These are phyloP conservation scores for Meleagris gallopavo DNA, from an alignment of 2,113 vertebrate species.

Conservation along the genomic window DNA sequence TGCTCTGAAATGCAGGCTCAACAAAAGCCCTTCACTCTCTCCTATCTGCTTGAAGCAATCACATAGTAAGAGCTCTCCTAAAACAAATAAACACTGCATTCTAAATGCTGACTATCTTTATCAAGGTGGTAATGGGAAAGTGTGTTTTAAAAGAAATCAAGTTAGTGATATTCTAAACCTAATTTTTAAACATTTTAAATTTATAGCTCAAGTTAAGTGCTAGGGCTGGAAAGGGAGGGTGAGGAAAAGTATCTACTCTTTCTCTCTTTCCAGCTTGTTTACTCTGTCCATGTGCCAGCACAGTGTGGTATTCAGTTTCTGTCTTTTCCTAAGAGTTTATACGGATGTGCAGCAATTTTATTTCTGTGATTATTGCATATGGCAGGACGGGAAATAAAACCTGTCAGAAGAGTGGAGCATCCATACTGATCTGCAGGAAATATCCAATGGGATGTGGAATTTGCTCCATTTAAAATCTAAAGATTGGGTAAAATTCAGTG, in stretches of 20 bases:
- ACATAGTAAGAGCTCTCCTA: background rate
- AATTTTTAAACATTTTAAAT: background rate
- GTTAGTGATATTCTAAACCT: background rate
- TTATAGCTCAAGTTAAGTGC: background rate
- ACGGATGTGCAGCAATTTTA: background rate
- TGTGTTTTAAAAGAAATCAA: background rate
- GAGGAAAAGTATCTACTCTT: background rate
- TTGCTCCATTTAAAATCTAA: background rate
- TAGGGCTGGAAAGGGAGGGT: background rate
- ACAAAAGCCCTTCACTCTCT: background rate
- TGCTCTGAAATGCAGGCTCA: slow-evolving; percentile 25
- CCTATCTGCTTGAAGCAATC: slow-evolving; percentile 19
- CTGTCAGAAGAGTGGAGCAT: background rate
- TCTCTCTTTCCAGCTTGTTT: slow-evolving; percentile 5
- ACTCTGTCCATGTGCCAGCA: slow-evolving; percentile 27
- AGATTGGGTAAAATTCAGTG: background rate
- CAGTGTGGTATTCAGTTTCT: slow-evolving; percentile 23
- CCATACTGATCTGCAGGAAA: background rate
- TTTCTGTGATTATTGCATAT: background rate
- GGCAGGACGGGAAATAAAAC: background rate
- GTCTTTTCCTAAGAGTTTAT: background rate
- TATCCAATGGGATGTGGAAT: background rate
- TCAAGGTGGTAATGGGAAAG: background rate
- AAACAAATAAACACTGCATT: background rate
- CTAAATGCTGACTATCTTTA: background rate